Base-by-base conservation (phyloP, 2,797 vertebrate genomes). In the Premnoplex brunnescens region DNA sequence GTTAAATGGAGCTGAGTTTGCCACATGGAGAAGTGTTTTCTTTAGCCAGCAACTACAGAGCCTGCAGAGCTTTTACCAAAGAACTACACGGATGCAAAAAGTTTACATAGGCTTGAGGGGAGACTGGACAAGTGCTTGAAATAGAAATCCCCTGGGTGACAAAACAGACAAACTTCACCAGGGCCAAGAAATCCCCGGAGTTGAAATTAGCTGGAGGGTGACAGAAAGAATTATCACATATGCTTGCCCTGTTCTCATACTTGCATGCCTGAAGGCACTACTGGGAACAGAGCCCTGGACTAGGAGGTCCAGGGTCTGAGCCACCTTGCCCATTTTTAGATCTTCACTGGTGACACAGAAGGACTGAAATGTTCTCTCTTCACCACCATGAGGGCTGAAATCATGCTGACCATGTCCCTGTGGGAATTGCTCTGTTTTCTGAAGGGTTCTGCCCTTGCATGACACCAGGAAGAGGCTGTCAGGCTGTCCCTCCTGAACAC, bases 131-230 rank as follows among this genome's bases (percentile, higher is more conserved):
- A 86, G 67, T 55, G 17, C 46, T 79, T 69, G 77, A 89, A 85
- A 87, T 10, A 87, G 43, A 82, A 93, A 84, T 79, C 23, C 55
- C 78, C 63, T 59, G 59, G 12, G 54, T 89, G 76, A 79, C 43
- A 84, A 88, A 91, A 74, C 23, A 94, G 56, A 83, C 14, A 60
- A 76, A 59, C 22, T 85, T 85, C 63, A 85, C 17, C 26, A 73
- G 28, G 69, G 55, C 19, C 16, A 76, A 85, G 90, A 96, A 96
- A 88, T 81, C 69, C 73, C 89, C 80, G 5, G 19, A 88, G 55
- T 46, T 86, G 85, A 78, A 93, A 93, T 78, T 18, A 91, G 36
- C 21, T 69, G 52, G 39, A 73, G 23, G 23, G 46, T 79, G 66
- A 68, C 94, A 59, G 43, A 86, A 94, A 28, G 39, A 78, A 78